Evolutionary conservation across 2,888 invertebrate species (phyloP).

Genomic region (Lathronympha strigana): DNA sequence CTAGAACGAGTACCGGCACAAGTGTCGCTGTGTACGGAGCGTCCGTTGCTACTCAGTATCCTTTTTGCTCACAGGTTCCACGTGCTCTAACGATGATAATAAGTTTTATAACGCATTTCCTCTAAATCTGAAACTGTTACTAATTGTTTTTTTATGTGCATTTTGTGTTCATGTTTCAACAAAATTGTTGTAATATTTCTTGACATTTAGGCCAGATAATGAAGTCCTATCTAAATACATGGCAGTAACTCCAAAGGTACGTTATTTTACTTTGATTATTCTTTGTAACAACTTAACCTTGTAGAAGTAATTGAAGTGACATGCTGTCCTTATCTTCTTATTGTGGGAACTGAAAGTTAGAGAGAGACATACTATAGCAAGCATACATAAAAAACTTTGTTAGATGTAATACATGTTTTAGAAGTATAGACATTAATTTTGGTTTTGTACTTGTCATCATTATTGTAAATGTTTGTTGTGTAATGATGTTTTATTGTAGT

Average conservation of each 20-base stretch:
- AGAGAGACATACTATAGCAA: slow-evolving; percentile 24
- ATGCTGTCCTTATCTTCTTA: slow-evolving; percentile 40
- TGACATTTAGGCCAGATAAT: slow-evolving; percentile 72
- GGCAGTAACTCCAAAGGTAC: slow-evolving; percentile 72
- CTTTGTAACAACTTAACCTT: slow-evolving; percentile 41
- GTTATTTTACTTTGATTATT: slow-evolving; percentile 43
- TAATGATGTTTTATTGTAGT: slow-evolving; percentile 13
- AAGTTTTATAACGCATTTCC: slow-evolving; percentile 22
- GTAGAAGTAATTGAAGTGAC: slow-evolving; percentile 39
- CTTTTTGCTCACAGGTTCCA: slow-evolving; percentile 67
- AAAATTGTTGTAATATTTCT: slow-evolving; percentile 52
- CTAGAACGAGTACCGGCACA: slow-evolving; percentile 67
- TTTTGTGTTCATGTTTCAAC: slow-evolving; percentile 30
- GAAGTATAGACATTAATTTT: slow-evolving; percentile 9
- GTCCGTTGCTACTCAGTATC: slow-evolving; percentile 70
- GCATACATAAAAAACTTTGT: slow-evolving; percentile 26
- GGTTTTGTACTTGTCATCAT: slow-evolving; percentile 19
- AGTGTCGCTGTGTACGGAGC: slow-evolving; percentile 71
- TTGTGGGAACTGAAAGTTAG: slow-evolving; percentile 37
- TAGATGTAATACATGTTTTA: slow-evolving; percentile 14
- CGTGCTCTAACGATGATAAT: slow-evolving; percentile 56
- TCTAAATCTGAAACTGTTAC: slow-evolving; percentile 1
- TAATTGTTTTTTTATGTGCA: slow-evolving; percentile 30
- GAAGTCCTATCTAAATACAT: slow-evolving; percentile 76
- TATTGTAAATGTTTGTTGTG: slow-evolving; percentile 16